A percentile compares a stretch with the other conserved stretches of the same genome.
Evolutionary conservation across 2,797 vertebrate species (phyloP).

Genomic region (Prionace glauca): DNA sequence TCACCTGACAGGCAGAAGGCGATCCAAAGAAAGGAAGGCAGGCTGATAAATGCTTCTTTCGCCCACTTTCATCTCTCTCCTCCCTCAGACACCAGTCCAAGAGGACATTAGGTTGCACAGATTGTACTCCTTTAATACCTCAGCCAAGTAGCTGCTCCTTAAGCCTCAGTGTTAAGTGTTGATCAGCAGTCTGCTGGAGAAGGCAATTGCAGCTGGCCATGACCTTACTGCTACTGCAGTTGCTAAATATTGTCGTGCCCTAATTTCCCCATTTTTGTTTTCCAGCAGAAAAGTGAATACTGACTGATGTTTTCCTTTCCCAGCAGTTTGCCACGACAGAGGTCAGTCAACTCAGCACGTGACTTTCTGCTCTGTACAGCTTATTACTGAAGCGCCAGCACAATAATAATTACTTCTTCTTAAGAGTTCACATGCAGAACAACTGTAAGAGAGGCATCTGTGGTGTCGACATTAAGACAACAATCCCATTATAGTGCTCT

Average conservation of each 20-base stretch:
- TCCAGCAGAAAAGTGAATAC: neutral
- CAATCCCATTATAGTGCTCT: neutral
- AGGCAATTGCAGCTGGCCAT: neutral
- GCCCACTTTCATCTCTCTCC: neutral
- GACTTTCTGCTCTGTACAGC: neutral
- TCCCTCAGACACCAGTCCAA: neutral
- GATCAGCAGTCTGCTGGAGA: too few relatives aligned
- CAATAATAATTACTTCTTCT: neutral
- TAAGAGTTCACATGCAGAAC: neutral
- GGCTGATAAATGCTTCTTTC: neutral
- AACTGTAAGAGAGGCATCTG: neutral
- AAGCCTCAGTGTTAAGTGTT: neutral
- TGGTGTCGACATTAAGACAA: neutral
- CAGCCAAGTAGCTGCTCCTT: neutral
- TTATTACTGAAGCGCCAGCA: too few relatives aligned
- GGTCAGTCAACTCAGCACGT: neutral
- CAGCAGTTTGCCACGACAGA: neutral
- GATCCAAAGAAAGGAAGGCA: neutral
- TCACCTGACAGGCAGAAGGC: neutral
- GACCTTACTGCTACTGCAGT: neutral
- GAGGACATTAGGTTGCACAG: neutral
- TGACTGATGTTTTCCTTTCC: neutral
- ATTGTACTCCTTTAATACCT: neutral
- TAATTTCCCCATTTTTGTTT: neutral
- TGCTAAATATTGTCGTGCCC: neutral